phyloP scores from a whole-genome alignment of 1,140 invertebrate genomes.

The Matsumurasca onukii region DNA sequence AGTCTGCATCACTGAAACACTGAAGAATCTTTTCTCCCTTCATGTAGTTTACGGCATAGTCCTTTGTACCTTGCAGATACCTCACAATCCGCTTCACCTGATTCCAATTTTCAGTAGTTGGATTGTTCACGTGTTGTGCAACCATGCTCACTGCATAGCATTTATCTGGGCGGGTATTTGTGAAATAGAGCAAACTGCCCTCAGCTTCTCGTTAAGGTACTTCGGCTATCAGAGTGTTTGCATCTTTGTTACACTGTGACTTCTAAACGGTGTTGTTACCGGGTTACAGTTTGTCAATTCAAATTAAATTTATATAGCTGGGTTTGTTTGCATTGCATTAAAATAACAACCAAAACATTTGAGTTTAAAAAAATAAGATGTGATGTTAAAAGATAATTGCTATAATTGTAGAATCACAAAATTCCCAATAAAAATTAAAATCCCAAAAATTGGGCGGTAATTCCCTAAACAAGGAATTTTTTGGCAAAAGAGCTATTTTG shows the following conservation, averaged over 20 bases:
- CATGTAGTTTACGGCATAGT: not conserved
- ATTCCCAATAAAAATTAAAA: too few species aligned
- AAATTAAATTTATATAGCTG: too few species aligned
- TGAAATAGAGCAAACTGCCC: slow-evolving; percentile 1
- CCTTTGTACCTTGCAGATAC: slow-evolving; percentile 1
- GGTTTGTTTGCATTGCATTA: too few species aligned
- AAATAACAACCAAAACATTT: too few species aligned
- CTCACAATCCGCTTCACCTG: not conserved
- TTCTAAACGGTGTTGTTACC: not conserved
- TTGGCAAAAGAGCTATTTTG: too few species aligned
- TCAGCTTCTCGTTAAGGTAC: not conserved
- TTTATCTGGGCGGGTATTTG: not conserved
- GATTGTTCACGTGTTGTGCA: slow-evolving; percentile 5
- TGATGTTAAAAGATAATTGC: too few species aligned
- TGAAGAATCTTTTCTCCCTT: slow-evolving; percentile 1
- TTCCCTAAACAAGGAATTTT: too few species aligned
- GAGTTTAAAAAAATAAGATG: too few species aligned
- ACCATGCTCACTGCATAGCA: slow-evolving; percentile 1
- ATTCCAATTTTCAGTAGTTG: not conserved
- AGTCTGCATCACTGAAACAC: slow-evolving; percentile 44
- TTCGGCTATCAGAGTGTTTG: not conserved
- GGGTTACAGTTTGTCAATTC: not conserved
- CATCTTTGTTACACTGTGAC: not conserved
- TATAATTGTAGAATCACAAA: too few species aligned
- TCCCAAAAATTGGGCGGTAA: too few species aligned